Conservation (phyloP, 1,140 invertebrate species). For the Penaeus vannamei region DNA sequence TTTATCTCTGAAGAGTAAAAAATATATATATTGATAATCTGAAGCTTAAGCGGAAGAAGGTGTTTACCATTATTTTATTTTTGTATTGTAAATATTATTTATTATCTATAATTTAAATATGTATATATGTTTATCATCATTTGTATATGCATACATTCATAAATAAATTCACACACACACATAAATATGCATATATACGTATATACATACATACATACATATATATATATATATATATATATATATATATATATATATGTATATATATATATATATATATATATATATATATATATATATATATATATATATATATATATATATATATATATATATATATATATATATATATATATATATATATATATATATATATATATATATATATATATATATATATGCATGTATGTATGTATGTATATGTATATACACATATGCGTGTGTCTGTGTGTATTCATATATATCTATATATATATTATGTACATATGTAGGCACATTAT, state of each 20-base stretch:
- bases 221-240: slow-evolving; percentile 16
- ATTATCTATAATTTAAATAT: not conserved
- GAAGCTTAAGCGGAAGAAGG: too few relatives aligned
- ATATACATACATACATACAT: not conserved
- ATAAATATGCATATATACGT: not conserved
- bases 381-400: not conserved
- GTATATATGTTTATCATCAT: slow-evolving; percentile 1
- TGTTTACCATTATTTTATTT: too few relatives aligned
- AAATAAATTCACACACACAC: not conserved
- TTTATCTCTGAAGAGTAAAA: too few relatives aligned
- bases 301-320: not conserved
- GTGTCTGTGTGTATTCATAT: too few relatives aligned
- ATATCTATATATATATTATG: too few relatives aligned
- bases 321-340: slow-evolving; percentile 10
- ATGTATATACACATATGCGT: too few relatives aligned
- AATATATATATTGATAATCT: too few relatives aligned
- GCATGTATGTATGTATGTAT: too few relatives aligned
- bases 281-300: slow-evolving; percentile 26
- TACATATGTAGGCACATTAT: too few relatives aligned
- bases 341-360: slow-evolving; percentile 5
- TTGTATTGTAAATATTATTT: too few relatives aligned
- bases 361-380: not conserved
- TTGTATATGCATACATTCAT: not conserved
- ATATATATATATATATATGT: slow-evolving; percentile 5
- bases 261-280: slow-evolving; percentile 25